Percentiles rank a stretch among this genome's conserved stretches.
Conservation (phyloP, 2,797 vertebrate species). For the Emydoidea blandingii region DNA sequence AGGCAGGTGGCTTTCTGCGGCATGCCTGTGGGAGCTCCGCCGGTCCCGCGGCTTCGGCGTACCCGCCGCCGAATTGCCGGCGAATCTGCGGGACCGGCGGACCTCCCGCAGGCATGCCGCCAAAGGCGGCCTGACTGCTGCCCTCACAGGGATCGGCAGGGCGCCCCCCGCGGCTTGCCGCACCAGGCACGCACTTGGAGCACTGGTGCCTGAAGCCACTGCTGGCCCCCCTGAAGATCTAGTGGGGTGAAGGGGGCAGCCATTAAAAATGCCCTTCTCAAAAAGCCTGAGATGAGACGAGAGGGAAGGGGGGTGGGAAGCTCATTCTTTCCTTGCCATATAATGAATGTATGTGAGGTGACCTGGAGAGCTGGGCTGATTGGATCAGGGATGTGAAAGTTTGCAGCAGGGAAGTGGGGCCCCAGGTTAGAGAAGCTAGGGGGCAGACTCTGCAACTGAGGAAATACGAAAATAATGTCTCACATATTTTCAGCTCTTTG, state of each 20-base stretch:
- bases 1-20: too few species aligned
- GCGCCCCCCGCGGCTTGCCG: too few species aligned
- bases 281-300: neutral
- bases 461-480: neutral
- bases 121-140: too few species aligned
- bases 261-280: neutral
- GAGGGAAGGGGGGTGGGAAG: neutral
- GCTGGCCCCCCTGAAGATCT: neutral
- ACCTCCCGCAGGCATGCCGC: too few species aligned
- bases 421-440: neutral
- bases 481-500: neutral
- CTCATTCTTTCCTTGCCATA: neutral
- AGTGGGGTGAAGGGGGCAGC: neutral
- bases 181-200: too few species aligned
- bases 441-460: neutral
- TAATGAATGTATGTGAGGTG: neutral
- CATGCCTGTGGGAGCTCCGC: too few species aligned
- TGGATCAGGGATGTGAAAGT: neutral
- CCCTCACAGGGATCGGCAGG: too few species aligned
- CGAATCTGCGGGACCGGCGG: too few species aligned
- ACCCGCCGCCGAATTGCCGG: too few species aligned
- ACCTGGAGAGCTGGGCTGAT: neutral
- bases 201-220: too few species aligned
- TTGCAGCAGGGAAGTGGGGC: rapidly evolving
- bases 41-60: too few species aligned